Base-by-base conservation (phyloP, 2,797 vertebrate species). In the Benthosema pterotum region DNA sequence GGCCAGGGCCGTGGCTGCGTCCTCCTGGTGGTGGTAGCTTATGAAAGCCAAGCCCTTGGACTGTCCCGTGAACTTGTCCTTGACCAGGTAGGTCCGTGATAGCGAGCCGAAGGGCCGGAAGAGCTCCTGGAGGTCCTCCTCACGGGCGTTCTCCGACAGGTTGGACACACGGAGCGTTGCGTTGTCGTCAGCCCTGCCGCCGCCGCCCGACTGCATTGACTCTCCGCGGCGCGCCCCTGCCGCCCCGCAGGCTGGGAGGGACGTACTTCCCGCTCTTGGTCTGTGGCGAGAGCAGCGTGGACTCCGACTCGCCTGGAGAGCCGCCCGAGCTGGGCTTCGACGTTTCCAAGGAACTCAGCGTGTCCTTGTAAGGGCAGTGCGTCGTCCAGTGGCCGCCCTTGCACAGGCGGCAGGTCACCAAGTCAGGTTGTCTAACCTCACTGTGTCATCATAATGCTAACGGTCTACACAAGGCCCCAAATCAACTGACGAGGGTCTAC, bases 381-480 rank as follows among this genome's bases (percentile, higher is more conserved):
- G 97, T 99, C 68, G 97, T 99, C 97, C 97, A 99, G 71, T 98
- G 97, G 89, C 98, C 97, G 0, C 97, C 97, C 80, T 99, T 99
- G 84, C 97, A 99, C 80, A 99, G 98, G 52, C 97, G 94, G 71
- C 97, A 99, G 0, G 95, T 96, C 45, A 99, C 97, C 0, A 99
- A 22, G 19, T 4, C 19, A 22, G 2, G 4, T 25, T 25, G 22
- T 3, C 22, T 25, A 25, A 25, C 22, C 22, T 25, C 22, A 25
- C 3, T 25, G 22, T 25, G 22, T 25, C 22, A 25, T 25, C 22
- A 25, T n/a, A n/a, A n/a, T n/a, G n/a, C n/a, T n/a, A n/a, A n/a
- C n/a, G n/a, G n/a, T n/a, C n/a, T n/a, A n/a, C n/a, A n/a, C n/a
- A n/a, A n/a, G n/a, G n/a, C n/a, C n/a, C n/a, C n/a, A n/a, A n/a